A percentile compares a stretch with the other conserved stretches of the same genome.
phyloP scores from a whole-genome alignment of 2,113 vertebrate genomes.

The Oncorhynchus kisutch region DNA sequence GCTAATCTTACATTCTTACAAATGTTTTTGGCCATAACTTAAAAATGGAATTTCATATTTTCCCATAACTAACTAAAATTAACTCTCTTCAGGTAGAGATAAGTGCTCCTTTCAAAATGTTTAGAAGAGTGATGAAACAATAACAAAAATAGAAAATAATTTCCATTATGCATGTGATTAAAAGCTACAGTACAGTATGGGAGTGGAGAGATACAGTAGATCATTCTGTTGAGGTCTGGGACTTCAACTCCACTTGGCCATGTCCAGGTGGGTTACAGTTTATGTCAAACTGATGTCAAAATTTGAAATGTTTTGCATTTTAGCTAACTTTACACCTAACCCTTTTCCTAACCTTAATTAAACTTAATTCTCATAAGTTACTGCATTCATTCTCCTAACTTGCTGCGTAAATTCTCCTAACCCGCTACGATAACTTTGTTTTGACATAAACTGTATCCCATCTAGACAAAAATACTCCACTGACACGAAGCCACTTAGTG shows the following conservation, averaged over 20 bases:
- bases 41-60: constrained; percentile 20
- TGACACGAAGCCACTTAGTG: constrained; percentile 63
- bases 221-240: constrained; percentile 10
- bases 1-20: not conserved
- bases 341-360: too few relatives aligned
- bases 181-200: constrained; percentile 32
- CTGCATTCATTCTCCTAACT: too few relatives aligned
- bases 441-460: too few relatives aligned
- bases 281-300: too few relatives aligned
- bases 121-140: not conserved
- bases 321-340: too few relatives aligned
- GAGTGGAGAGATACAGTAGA: constrained; percentile 14
- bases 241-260: not conserved
- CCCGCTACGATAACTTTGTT: too few relatives aligned
- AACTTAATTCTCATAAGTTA: too few relatives aligned
- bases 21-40: not conserved
- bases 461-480: not conserved
- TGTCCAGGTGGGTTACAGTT: too few relatives aligned
- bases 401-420: not conserved
- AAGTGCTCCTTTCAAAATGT: not conserved
- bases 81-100: not conserved
- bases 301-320: too few relatives aligned
- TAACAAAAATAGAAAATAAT: constrained; percentile 25
- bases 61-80: constrained; percentile 22
- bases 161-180: constrained; percentile 42